These are phyloP conservation scores for Drosophila sordidula DNA, from an alignment of 2,888 invertebrate genomes.

Conservation along the genomic window DNA sequence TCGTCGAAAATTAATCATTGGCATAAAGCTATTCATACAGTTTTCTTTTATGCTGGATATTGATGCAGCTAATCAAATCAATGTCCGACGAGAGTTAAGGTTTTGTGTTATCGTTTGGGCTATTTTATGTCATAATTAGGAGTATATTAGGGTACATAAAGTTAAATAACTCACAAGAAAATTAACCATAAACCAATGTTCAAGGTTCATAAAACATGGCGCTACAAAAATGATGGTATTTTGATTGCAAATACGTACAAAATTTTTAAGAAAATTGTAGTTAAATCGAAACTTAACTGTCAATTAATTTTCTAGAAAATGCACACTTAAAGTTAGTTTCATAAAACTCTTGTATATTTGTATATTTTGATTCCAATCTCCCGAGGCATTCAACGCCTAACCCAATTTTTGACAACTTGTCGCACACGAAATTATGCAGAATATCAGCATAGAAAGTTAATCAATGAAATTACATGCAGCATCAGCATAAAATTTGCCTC, in stretches of 20 bases:
- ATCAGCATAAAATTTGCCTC: conserved; percentile 61
- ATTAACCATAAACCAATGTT: conserved; percentile 5
- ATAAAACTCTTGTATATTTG: background rate
- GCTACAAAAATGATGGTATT: background rate
- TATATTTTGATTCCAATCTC: conserved; percentile 4
- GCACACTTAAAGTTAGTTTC: conserved; percentile 1
- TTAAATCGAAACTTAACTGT: too few relatives aligned
- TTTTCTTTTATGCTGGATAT: conserved; percentile 38
- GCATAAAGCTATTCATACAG: conserved; percentile 25
- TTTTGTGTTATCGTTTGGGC: conserved; percentile 26
- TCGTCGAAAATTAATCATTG: conserved; percentile 51
- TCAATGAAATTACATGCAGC: conserved; percentile 76
- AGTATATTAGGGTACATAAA: conserved; percentile 30
- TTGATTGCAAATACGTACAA: too few relatives aligned
- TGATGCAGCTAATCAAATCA: conserved; percentile 56
- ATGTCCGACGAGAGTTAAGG: conserved; percentile 19
- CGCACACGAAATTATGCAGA: conserved; percentile 72
- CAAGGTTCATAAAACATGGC: background rate
- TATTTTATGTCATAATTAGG: conserved; percentile 51
- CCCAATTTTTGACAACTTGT: conserved; percentile 78
- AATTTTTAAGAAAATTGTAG: too few relatives aligned
- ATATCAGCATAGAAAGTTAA: conserved; percentile 74
- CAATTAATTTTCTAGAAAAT: too few relatives aligned
- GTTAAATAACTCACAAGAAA: conserved; percentile 22
- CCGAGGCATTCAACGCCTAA: conserved; percentile 52